Percentiles rank a stretch among this genome's conserved stretches.
These are phyloP conservation scores for Hypena proboscidalis DNA, from an alignment of 2,888 invertebrate genomes.

Conservation along the genomic window DNA sequence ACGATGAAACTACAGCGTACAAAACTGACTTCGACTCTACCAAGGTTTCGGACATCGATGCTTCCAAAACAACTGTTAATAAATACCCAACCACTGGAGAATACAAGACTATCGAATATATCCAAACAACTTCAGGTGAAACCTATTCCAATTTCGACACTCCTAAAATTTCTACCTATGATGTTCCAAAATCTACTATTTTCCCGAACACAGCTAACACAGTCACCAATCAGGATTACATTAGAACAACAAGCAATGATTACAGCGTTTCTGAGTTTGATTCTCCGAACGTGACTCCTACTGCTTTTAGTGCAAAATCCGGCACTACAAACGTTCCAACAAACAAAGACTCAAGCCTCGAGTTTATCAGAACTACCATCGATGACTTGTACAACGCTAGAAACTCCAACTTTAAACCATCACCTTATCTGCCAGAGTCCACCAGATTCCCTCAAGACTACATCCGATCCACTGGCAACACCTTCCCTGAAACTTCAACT, in stretches of 20 bases:
- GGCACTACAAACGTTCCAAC: conserved; percentile 19
- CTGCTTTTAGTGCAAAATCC: conserved; percentile 21
- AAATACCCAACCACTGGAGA: conserved; percentile 11
- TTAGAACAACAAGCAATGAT: conserved; percentile 28
- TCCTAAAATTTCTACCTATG: conserved; percentile 34
- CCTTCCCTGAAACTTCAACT: conserved; percentile 36
- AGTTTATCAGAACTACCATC: conserved; percentile 22
- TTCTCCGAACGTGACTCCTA: conserved; percentile 18
- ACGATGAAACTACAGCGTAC: conserved; percentile 52
- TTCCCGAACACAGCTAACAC: conserved; percentile 32
- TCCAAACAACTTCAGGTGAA: conserved; percentile 17
- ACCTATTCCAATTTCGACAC: conserved; percentile 27
- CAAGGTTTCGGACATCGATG: conserved; percentile 28
- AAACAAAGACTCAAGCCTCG: conserved; percentile 26
- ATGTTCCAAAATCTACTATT: conserved; percentile 34
- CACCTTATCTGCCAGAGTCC: conserved; percentile 27
- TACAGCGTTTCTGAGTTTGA: conserved; percentile 28
- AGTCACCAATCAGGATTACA: conserved; percentile 23
- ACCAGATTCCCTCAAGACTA: conserved; percentile 28
- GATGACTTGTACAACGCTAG: conserved; percentile 20
- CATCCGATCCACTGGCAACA: conserved; percentile 15
- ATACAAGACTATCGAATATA: conserved; percentile 25
- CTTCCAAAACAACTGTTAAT: conserved; percentile 21
- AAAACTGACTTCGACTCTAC: conserved; percentile 34
- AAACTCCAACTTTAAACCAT: conserved; percentile 28